These are phyloP conservation scores for Cyphomyrus discorhynchus DNA, from an alignment of 2,113 vertebrate genomes.

Conservation along the genomic window DNA sequence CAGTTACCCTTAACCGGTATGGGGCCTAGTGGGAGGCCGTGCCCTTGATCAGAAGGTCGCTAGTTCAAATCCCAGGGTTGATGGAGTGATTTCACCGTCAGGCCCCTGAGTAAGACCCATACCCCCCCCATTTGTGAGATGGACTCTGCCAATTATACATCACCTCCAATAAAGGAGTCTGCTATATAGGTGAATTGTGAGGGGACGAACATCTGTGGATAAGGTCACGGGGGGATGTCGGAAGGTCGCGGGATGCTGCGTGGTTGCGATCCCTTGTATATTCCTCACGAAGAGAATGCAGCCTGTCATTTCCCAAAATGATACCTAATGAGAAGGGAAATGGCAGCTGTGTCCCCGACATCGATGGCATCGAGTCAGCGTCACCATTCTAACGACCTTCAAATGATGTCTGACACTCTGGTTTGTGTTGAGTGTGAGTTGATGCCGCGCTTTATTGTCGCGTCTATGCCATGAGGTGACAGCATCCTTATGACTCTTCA, in stretches of 20 bases:
- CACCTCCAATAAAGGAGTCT: not conserved
- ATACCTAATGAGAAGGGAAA: not conserved
- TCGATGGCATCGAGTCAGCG: not conserved
- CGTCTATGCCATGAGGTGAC: not conserved
- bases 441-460: not conserved
- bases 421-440: not conserved
- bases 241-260: not conserved
- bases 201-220: not conserved
- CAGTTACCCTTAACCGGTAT: not conserved
- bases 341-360: not conserved
- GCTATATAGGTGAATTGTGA: not conserved
- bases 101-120: not conserved
- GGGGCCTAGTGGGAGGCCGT: not conserved
- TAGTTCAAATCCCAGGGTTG: not conserved
- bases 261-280: not conserved
- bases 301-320: not conserved
- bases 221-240: not conserved
- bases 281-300: not conserved
- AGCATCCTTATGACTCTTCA: not conserved
- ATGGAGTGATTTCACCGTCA: not conserved
- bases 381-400: not conserved
- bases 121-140: not conserved
- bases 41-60: not conserved
- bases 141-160: not conserved
- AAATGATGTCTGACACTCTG: not conserved